phyloP scores from a whole-genome alignment of 2,113 vertebrate species.

The Scytalopus superciliaris region DNA sequence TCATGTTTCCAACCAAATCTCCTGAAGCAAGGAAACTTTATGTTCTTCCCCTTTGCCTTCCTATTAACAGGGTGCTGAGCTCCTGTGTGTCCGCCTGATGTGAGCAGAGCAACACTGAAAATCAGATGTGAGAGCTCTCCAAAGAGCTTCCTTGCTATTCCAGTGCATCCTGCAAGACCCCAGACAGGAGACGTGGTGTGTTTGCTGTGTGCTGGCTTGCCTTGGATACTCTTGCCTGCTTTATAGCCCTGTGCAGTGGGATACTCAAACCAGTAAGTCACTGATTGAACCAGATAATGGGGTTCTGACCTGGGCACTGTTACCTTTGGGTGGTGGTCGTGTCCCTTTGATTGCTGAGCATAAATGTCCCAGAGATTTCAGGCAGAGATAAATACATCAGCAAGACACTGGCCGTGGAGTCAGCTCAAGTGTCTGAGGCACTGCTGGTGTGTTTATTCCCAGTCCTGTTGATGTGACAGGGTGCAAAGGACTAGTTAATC shows the following conservation, averaged over 20 bases:
- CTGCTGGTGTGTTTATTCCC: neutral
- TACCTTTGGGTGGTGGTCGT: neutral
- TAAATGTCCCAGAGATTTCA: neutral
- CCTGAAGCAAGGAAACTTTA: neutral
- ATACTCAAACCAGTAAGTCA: neutral
- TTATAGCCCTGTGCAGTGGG: neutral
- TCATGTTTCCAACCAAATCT: neutral
- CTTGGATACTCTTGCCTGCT: neutral
- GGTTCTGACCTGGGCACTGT: neutral
- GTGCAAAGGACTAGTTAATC: constrained; percentile 26
- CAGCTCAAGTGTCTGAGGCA: neutral
- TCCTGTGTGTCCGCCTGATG: neutral
- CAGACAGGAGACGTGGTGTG: fast-evolving
- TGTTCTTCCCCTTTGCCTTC: neutral
- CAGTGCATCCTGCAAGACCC: neutral
- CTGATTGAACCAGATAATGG: neutral
- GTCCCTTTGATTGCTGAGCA: neutral
- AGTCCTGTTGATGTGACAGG: neutral
- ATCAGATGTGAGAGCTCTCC: neutral
- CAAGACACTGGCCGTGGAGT: neutral
- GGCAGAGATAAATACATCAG: neutral
- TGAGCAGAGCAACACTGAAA: neutral
- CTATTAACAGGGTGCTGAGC: neutral
- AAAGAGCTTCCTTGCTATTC: neutral
- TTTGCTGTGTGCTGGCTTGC: fast-evolving